Evolutionary conservation across 2,888 invertebrate genomes (phyloP).

Genomic region (Hymenopus coronatus): DNA sequence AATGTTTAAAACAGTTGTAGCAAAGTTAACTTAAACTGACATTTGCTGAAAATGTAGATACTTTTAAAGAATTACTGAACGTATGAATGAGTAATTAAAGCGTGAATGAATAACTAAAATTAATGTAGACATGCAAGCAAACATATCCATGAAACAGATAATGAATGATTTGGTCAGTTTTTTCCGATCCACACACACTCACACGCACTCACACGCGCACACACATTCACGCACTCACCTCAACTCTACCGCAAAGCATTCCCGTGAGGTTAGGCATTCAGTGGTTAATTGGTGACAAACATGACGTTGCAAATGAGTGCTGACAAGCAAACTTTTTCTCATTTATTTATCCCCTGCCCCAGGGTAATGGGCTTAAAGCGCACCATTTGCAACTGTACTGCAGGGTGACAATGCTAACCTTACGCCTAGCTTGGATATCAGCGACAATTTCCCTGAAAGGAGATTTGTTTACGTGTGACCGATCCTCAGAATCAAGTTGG

Average conservation of each 20-base stretch:
- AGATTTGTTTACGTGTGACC: no score
- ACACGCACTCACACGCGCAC: not conserved
- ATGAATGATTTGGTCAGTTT: not conserved
- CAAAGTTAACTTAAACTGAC: no score
- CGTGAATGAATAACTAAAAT: not conserved
- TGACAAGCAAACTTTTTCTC: not conserved
- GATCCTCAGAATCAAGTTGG: no score
- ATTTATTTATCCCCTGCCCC: not conserved
- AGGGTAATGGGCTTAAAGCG: not conserved
- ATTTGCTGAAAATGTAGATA: no score
- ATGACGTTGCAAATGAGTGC: not conserved
- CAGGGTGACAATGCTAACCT: not conserved
- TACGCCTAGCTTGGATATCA: no score
- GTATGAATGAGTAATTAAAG: not conserved
- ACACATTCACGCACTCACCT: not conserved
- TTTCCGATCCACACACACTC: not conserved
- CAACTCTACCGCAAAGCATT: not conserved
- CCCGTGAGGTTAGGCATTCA: not conserved
- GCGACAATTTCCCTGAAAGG: no score
- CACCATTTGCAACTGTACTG: not conserved
- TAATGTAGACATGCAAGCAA: not conserved
- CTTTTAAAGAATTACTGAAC: no score
- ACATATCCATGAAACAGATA: not conserved
- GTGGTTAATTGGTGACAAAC: not conserved
- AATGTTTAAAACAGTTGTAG: no score